Percentiles rank a stretch among this genome's conserved stretches.
Conservation (phyloP, 2,113 vertebrate genomes). For the Chauna torquata region DNA sequence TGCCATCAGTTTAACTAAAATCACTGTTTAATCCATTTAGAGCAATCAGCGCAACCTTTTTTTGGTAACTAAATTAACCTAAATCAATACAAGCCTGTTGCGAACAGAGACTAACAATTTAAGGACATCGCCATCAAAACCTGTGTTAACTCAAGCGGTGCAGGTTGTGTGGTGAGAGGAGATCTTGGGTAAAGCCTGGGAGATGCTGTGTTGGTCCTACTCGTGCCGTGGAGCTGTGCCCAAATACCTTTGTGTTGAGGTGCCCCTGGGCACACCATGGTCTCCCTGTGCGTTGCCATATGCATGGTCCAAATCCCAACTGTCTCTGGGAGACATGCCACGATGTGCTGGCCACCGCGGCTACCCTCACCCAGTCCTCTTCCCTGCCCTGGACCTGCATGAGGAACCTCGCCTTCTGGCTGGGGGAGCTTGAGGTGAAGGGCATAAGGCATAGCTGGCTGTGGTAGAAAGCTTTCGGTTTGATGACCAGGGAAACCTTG, state of each 20-base stretch:
- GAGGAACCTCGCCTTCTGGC: not conserved
- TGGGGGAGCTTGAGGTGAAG: not conserved
- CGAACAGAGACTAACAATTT: slow-evolving; percentile 35
- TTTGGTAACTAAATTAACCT: slow-evolving; percentile 53
- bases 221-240: rapidly evolving
- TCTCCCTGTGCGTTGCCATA: rapidly evolving
- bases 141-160: not conserved
- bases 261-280: not conserved
- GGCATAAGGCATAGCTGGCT: not conserved
- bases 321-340: rapidly evolving
- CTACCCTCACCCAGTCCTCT: not conserved
- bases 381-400: rapidly evolving
- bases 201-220: not conserved
- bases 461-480: not conserved
- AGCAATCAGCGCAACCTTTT: slow-evolving; percentile 60
- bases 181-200: not conserved
- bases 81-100: slow-evolving; percentile 49
- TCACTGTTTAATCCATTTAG: slow-evolving; percentile 60
- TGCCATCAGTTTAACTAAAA: slow-evolving; percentile 55
- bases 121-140: not conserved
- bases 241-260: not conserved
- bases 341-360: not conserved
- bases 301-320: not conserved
- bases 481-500: not conserved
- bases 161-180: rapidly evolving